Base-by-base conservation (phyloP, 2,888 invertebrate genomes). In the Arge pagana region DNA sequence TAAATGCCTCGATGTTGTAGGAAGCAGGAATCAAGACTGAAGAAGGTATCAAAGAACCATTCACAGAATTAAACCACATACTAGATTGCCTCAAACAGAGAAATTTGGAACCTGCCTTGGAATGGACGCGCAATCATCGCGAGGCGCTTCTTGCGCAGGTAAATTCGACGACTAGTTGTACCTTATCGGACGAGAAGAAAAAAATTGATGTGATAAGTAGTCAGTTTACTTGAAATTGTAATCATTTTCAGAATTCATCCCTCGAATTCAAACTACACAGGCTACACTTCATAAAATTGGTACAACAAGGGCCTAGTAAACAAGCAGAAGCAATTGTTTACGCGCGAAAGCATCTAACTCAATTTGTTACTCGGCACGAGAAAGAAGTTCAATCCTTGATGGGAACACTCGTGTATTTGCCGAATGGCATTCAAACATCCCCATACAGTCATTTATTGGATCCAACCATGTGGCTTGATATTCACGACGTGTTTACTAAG, bases 401-500 rank as follows among this genome's bases (percentile, higher is more conserved):
- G 93, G 93, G 92, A 30, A 89, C 90, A 68, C 79, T 93, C 58
- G 78, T 93, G 51, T 93, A 87, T 76, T 78, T 92, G 55, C 87
- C 86, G 5, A 85, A 86, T 65, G 92, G 90, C n/a, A 83, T 93
- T 54, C 82, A 83, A 56, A 83, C 83, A 45, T 92, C 92, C 8
- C 93, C 93, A 0, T 94, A 93, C 70, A 83, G 85, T 63, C 83
- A 85, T 68, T 81, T 92, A 49, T 79, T 90, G 23, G 87, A 89
- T 63, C 82, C 86, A 8, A 86, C 87, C 52, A 83, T 89, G 68
- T 93, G 93, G 92, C 78, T 82, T 1, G 82, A 82, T 57, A 78
- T 85, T 69, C 93, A 94, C 69, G 96, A 96, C 72, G 84, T 91
- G 59, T 98, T 97, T 77, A 86, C 93, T 21, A 85, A 89, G 65